Evolutionary conservation across 2,888 invertebrate genomes (phyloP).

Genomic region (Nephrotoma guestfalica): DNA sequence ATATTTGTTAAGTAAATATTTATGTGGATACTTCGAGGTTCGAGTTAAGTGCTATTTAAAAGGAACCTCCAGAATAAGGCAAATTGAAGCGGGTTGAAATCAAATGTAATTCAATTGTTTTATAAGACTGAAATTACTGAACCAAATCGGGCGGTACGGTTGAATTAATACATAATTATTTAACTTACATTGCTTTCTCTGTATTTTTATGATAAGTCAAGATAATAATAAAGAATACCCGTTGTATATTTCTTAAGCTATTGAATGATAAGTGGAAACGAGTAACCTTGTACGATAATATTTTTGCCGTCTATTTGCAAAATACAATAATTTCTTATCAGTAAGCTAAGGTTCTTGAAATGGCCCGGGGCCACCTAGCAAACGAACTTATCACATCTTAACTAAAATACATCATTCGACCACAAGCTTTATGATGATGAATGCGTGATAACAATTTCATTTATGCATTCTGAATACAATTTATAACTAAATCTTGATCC

Average conservation of each 20-base stretch:
- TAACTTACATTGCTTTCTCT: not conserved
- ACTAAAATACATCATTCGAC: not conserved
- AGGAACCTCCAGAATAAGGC: too few relatives aligned
- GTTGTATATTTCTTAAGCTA: not conserved
- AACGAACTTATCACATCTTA: not conserved
- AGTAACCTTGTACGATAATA: not conserved
- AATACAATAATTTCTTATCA: not conserved
- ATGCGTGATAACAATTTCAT: not conserved
- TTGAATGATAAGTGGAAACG: too few relatives aligned
- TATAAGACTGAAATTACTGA: not conserved
- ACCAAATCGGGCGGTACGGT: not conserved
- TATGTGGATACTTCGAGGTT: not conserved
- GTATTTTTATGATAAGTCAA: not conserved
- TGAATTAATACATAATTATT: not conserved
- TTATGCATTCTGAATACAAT: too few relatives aligned
- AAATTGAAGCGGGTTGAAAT: too few relatives aligned
- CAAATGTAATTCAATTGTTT: too few relatives aligned
- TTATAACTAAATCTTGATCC: too few relatives aligned
- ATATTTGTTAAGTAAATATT: not conserved
- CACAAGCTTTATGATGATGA: too few relatives aligned
- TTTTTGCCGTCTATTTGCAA: not conserved
- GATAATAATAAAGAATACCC: not conserved
- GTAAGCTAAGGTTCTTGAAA: not conserved
- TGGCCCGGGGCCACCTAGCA: not conserved
- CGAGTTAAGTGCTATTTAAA: not conserved